A percentile compares a stretch with the other conserved stretches of the same genome.
phyloP scores from a whole-genome alignment of 2,113 vertebrate species.

The Colossoma macropomum region DNA sequence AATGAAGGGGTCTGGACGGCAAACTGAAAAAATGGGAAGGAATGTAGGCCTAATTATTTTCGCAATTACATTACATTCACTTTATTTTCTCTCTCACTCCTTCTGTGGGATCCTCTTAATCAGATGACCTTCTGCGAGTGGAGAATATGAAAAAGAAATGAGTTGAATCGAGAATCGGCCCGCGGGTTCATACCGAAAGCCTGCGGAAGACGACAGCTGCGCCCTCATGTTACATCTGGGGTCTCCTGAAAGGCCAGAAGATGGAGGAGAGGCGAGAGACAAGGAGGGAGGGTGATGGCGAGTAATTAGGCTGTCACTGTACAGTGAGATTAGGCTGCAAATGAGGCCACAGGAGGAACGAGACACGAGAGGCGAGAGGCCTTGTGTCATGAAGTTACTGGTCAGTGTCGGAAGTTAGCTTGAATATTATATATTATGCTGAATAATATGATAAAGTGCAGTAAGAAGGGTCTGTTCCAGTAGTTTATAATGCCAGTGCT shows the following conservation, averaged over 20 bases:
- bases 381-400: background rate
- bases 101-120: background rate
- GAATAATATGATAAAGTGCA: background rate
- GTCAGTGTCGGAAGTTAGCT: background rate
- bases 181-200: slow-evolving; percentile 1
- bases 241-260: slow-evolving; percentile 6
- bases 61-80: background rate
- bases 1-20: too few species aligned
- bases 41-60: background rate
- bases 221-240: slow-evolving; percentile 26
- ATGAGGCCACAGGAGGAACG: background rate
- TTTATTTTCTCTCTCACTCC: background rate
- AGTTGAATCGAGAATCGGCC: slow-evolving; percentile 14
- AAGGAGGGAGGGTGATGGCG: background rate
- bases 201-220: slow-evolving; percentile 27
- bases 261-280: background rate
- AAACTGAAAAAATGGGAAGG: too few species aligned
- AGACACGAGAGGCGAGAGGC: background rate
- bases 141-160: background rate
- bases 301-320: slow-evolving; percentile 17
- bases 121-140: slow-evolving; percentile 19
- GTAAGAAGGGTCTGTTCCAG: background rate
- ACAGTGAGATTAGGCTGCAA: background rate
- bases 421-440: background rate
- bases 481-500: background rate